Conservation (phyloP, 2,113 vertebrate species). For the Otocyon megalotis region DNA sequence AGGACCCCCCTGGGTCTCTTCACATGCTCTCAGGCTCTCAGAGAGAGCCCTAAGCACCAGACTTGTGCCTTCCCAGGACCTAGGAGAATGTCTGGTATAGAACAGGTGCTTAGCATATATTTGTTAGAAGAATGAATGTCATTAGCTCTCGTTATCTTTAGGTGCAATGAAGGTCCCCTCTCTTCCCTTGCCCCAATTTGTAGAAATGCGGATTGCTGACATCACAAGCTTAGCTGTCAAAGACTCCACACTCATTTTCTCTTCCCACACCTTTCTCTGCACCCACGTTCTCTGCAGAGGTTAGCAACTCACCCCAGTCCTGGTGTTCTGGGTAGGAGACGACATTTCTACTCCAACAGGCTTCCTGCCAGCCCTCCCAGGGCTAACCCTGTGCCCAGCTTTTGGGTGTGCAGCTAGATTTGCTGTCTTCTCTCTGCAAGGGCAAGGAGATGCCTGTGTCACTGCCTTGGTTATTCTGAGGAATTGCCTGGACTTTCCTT, state of each 20-base stretch:
- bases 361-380: not conserved
- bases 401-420: not conserved
- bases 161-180: not conserved
- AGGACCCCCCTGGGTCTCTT: not conserved
- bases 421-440: not conserved
- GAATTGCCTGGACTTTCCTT: not conserved
- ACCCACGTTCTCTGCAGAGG: not conserved
- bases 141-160: not conserved
- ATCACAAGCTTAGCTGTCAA: not conserved
- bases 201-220: not conserved
- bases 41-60: not conserved
- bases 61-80: not conserved
- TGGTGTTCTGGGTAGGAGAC: not conserved
- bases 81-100: not conserved
- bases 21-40: not conserved
- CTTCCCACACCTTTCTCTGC: not conserved
- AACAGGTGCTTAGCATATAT: not conserved
- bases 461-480: not conserved
- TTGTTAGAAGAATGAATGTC: not conserved
- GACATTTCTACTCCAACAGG: not conserved
- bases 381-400: not conserved
- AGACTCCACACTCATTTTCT: not conserved
- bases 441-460: not conserved
- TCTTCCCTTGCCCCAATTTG: not conserved
- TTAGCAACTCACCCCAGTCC: too few relatives aligned